Evolutionary conservation across 2,888 invertebrate species (phyloP).

Genomic region (Antheraea yamamai): DNA sequence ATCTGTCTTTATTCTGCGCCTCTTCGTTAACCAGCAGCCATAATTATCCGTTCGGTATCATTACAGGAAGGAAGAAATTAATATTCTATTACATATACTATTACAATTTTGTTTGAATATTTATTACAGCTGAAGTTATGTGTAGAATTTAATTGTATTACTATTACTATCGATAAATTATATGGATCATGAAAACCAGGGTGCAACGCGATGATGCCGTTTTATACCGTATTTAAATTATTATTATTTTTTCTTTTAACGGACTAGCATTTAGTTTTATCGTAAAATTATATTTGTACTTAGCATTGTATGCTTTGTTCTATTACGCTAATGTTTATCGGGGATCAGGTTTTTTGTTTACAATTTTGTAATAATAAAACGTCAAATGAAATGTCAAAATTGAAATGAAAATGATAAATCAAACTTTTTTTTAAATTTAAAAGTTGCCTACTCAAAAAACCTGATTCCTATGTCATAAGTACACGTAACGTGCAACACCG

Average conservation of each 20-base stretch:
- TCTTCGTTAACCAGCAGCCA: conserved; percentile 79
- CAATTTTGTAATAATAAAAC: conserved; percentile 28
- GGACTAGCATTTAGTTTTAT: conserved; percentile 74
- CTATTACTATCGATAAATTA: conserved; percentile 69
- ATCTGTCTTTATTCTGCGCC: conserved; percentile 81
- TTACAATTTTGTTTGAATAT: conserved; percentile 81
- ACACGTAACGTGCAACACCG: conserved; percentile 67
- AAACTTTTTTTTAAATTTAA: background rate
- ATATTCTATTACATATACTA: conserved; percentile 78
- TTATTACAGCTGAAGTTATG: conserved; percentile 80
- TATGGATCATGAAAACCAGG: conserved; percentile 79
- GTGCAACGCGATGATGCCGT: conserved; percentile 74
- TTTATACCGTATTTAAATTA: conserved; percentile 44
- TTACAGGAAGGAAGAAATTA: conserved; percentile 80
- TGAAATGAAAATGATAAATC: background rate
- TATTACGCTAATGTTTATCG: conserved; percentile 78
- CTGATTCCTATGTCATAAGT: conserved; percentile 63
- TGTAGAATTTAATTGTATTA: conserved; percentile 76
- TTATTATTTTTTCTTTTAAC: conserved; percentile 50
- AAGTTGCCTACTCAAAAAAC: conserved; percentile 41
- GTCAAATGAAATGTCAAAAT: background rate
- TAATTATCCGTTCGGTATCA: conserved; percentile 79
- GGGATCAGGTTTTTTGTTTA: conserved; percentile 69
- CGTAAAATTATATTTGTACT: conserved; percentile 79
- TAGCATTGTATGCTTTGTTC: conserved; percentile 73